A percentile compares a stretch with the other conserved stretches of the same genome.
Evolutionary conservation across 1,140 invertebrate genomes (phyloP).

Genomic region (Drosophila sproati): DNA sequence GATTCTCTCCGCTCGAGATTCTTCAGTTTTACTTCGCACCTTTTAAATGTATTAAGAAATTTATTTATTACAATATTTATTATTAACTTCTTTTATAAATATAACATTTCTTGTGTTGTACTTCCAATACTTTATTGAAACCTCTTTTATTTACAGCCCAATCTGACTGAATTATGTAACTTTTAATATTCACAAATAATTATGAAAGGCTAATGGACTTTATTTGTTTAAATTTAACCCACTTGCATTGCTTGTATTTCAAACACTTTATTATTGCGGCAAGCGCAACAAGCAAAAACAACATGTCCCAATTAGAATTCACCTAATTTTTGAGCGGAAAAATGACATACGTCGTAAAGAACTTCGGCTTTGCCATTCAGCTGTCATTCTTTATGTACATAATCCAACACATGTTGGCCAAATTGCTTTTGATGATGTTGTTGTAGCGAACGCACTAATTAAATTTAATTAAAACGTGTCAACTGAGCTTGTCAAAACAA

Average conservation of each 20-base stretch:
- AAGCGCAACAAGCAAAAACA: slow-evolving; percentile 7
- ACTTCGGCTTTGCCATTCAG: slow-evolving; percentile 9
- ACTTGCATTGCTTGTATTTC: slow-evolving; percentile 5
- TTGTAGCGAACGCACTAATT: slow-evolving; percentile 69
- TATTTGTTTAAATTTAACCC: neutral
- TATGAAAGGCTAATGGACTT: neutral
- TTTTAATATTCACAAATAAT: neutral
- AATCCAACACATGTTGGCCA: slow-evolving; percentile 43
- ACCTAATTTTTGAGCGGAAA: slow-evolving; percentile 30
- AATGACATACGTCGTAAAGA: slow-evolving; percentile 56
- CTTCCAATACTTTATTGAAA: too few species aligned
- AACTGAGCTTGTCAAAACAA: slow-evolving; percentile 81
- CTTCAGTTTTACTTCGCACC: too few species aligned
- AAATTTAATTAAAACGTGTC: slow-evolving; percentile 83
- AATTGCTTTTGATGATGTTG: slow-evolving; percentile 39
- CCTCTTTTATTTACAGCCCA: too few species aligned
- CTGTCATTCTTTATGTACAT: slow-evolving; percentile 22
- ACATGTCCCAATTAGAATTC: slow-evolving; percentile 54
- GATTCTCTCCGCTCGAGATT: too few species aligned
- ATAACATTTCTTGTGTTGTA: too few species aligned
- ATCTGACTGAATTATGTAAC: neutral
- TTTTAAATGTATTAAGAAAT: too few species aligned
- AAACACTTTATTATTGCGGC: neutral
- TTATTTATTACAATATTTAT: too few species aligned
- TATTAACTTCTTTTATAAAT: too few species aligned